Evolutionary conservation across 1,140 invertebrate genomes (phyloP).

Genomic region (Trachymyrmex septentrionalis): DNA sequence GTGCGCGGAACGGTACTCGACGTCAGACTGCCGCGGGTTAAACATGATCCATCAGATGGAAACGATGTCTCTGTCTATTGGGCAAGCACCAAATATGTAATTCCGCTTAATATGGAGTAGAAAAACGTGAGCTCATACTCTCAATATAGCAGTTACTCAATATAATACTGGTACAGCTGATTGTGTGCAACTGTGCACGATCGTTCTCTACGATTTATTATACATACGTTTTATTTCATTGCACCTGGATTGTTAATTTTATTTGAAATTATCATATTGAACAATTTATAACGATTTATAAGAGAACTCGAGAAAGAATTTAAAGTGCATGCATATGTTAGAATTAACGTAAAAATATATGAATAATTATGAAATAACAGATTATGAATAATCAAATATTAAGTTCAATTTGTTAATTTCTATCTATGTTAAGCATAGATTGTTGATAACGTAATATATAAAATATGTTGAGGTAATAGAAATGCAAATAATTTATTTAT

Average conservation of each 20-base stretch:
- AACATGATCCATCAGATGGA: slow-evolving; percentile 27
- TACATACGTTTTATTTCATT: not conserved
- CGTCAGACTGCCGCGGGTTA: not conserved
- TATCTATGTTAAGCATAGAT: not conserved
- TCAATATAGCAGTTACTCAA: slow-evolving; percentile 75
- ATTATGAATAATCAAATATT: not conserved
- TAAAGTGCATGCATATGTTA: not conserved
- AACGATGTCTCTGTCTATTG: slow-evolving; percentile 19
- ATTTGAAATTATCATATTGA: not conserved
- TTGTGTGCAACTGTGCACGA: slow-evolving; percentile 48
- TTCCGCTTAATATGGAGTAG: slow-evolving; percentile 48
- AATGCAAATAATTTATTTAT: not conserved
- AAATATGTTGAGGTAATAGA: not conserved
- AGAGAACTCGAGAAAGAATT: not conserved
- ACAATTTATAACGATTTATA: not conserved
- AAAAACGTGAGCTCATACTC: slow-evolving; percentile 75
- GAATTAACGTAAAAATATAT: not conserved
- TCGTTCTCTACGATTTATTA: slow-evolving; percentile 54
- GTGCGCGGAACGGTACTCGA: not conserved
- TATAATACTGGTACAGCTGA: slow-evolving; percentile 21
- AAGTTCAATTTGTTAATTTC: not conserved
- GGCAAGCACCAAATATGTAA: slow-evolving; percentile 52
- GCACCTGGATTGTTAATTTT: not conserved
- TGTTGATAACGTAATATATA: slow-evolving; percentile 10
- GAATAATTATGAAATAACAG: slow-evolving; percentile 17